Evolutionary conservation across 2,888 invertebrate species (phyloP).

Genomic region (Drosophila subquinaria): DNA sequence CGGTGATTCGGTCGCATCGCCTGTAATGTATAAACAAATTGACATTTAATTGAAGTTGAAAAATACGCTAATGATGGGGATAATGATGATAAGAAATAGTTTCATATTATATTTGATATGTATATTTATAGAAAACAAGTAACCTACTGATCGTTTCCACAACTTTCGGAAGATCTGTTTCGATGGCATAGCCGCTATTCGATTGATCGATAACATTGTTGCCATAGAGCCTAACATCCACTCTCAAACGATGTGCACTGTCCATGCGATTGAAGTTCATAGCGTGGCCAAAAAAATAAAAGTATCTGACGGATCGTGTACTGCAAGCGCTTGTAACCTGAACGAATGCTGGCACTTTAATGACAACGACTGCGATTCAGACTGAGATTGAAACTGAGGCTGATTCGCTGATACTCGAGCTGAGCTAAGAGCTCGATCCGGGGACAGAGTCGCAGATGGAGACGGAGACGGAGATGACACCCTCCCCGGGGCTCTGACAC

Average conservation of each 20-base stretch:
- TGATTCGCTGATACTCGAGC: conserved; percentile 12
- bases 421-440: conserved; percentile 1
- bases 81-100: conserved; percentile 6
- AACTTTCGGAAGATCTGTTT: not conserved
- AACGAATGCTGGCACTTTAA: conserved; percentile 51
- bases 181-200: conserved; percentile 3
- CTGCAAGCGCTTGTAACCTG: conserved; percentile 44
- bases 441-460: not conserved
- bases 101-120: not conserved
- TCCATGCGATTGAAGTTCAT: conserved; percentile 80
- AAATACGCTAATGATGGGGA: not conserved
- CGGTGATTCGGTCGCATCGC: conserved; percentile 65
- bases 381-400: conserved; percentile 15
- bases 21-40: conserved; percentile 62
- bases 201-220: conserved; percentile 32
- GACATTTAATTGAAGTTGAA: conserved; percentile 24
- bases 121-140: not conserved
- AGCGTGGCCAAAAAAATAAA: conserved; percentile 7
- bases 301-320: conserved; percentile 8
- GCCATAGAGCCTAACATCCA: conserved; percentile 67
- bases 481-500: conserved; percentile 8
- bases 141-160: conserved; percentile 41
- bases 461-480: conserved; percentile 1
- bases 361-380: conserved; percentile 42
- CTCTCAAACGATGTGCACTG: conserved; percentile 63